These are phyloP conservation scores for Thamnaconus septentrionalis DNA, from an alignment of 2,113 vertebrate species.

Conservation along the genomic window DNA sequence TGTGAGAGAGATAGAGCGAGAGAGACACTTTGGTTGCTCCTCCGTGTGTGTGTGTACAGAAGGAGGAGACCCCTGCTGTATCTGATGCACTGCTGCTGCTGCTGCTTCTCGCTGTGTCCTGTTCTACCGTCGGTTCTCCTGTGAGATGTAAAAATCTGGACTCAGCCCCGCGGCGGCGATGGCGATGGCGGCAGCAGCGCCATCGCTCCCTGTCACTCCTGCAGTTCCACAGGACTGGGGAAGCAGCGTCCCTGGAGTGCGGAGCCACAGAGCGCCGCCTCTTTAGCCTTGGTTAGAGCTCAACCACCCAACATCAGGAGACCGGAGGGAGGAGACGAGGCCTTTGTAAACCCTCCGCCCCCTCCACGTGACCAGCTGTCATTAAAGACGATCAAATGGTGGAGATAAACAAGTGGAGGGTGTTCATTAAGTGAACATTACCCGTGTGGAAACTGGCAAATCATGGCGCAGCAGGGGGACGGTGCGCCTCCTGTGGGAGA, in stretches of 20 bases:
- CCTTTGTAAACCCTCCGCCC: slow-evolving; percentile 7
- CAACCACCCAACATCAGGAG: slow-evolving; percentile 5
- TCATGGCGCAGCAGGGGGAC: slow-evolving; percentile 51
- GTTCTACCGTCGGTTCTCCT: no score
- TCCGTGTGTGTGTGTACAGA: slow-evolving; percentile 10
- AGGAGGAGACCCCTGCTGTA: slow-evolving; percentile 37
- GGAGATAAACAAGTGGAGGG: slow-evolving; percentile 16
- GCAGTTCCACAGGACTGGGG: slow-evolving; percentile 62
- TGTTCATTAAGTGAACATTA: slow-evolving; percentile 59
- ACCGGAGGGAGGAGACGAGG: not conserved
- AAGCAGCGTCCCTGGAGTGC: slow-evolving; percentile 60
- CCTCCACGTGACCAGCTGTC: slow-evolving; percentile 12
- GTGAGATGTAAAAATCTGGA: no score
- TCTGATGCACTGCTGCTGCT: slow-evolving; percentile 56
- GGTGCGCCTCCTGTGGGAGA: no score
- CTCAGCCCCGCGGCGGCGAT: no score
- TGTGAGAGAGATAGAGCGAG: not conserved
- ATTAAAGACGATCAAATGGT: slow-evolving; percentile 33
- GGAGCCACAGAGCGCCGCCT: slow-evolving; percentile 53
- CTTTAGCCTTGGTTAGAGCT: not conserved
- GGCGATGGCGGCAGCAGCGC: no score
- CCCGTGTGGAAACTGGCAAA: slow-evolving; percentile 39
- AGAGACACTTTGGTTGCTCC: not conserved
- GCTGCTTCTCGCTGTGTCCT: slow-evolving; percentile 10
- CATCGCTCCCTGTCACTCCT: slow-evolving; percentile 37